Evolutionary conservation across 2,113 vertebrate genomes (phyloP).

Genomic region (Laticauda laticaudata): DNA sequence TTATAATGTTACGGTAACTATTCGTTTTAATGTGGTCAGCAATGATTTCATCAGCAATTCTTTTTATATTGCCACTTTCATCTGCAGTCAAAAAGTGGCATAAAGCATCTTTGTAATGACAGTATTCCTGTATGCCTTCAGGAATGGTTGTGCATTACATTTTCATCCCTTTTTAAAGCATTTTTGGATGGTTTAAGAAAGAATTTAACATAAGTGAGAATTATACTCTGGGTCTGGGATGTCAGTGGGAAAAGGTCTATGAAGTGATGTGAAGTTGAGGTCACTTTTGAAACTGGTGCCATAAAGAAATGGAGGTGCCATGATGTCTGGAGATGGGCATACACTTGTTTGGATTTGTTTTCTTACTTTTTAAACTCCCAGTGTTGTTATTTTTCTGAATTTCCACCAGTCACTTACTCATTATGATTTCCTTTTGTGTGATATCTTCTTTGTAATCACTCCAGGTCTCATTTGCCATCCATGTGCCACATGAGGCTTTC

Average conservation of each 20-base stretch:
- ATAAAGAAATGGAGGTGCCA: constrained; percentile 6
- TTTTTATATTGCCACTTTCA: not conserved
- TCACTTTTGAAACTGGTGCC: constrained; percentile 21
- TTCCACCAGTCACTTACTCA: not conserved
- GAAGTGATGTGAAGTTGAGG: not conserved
- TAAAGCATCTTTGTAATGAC: not conserved
- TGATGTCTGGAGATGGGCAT: not conserved
- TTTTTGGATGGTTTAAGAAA: constrained; percentile 1
- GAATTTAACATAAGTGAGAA: not conserved
- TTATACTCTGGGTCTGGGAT: not conserved
- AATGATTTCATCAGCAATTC: not conserved
- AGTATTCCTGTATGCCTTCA: not conserved
- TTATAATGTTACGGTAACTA: not conserved
- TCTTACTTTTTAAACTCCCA: not conserved
- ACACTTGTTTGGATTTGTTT: not conserved
- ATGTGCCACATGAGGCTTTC: not conserved
- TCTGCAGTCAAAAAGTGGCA: constrained; percentile 2
- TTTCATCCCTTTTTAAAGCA: not conserved
- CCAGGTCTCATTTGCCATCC: not conserved
- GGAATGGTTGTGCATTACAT: constrained; percentile 1
- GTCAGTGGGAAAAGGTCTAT: not conserved
- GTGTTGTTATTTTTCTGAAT: not conserved
- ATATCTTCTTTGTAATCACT: not conserved
- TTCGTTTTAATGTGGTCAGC: not conserved
- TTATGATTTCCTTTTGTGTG: not conserved